Conservation (phyloP, 1,140 invertebrate species). For the Halotydeus destructor region DNA sequence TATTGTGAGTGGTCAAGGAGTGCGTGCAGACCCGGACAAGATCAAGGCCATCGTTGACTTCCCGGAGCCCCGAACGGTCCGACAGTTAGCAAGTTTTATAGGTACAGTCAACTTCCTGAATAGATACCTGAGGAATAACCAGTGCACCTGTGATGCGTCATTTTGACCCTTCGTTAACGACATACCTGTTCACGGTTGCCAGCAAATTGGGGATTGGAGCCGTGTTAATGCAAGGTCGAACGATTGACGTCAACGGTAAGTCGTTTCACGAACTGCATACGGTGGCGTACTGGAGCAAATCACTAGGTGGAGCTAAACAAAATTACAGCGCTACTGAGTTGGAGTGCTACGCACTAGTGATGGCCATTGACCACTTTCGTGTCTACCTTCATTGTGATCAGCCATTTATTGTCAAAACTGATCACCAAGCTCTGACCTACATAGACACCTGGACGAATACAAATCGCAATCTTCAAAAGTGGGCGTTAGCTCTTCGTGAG, state of each 20-base stretch:
- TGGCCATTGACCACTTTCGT: slow-evolving; percentile 28
- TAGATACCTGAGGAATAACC: slow-evolving; percentile 21
- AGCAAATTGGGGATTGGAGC: slow-evolving; percentile 27
- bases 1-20: slow-evolving; percentile 18
- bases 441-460: slow-evolving; percentile 9
- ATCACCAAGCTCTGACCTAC: slow-evolving; percentile 26
- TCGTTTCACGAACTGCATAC: slow-evolving; percentile 17
- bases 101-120: slow-evolving; percentile 10
- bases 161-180: slow-evolving; percentile 6
- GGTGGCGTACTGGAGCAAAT: slow-evolving; percentile 14
- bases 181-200: slow-evolving; percentile 17
- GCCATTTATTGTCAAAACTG: slow-evolving; percentile 26
- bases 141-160: neutral
- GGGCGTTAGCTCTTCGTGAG: slow-evolving; percentile 1
- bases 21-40: slow-evolving; percentile 21
- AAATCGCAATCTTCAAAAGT: slow-evolving; percentile 4
- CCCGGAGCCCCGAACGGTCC: slow-evolving; percentile 18
- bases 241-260: neutral
- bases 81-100: slow-evolving; percentile 18
- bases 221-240: slow-evolving; percentile 25
- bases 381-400: slow-evolving; percentile 27
- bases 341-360: slow-evolving; percentile 30
- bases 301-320: slow-evolving; percentile 25
- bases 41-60: slow-evolving; percentile 22
- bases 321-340: slow-evolving; percentile 32